Conservation (phyloP, 2,113 vertebrate species). For the Serilophus lunatus region DNA sequence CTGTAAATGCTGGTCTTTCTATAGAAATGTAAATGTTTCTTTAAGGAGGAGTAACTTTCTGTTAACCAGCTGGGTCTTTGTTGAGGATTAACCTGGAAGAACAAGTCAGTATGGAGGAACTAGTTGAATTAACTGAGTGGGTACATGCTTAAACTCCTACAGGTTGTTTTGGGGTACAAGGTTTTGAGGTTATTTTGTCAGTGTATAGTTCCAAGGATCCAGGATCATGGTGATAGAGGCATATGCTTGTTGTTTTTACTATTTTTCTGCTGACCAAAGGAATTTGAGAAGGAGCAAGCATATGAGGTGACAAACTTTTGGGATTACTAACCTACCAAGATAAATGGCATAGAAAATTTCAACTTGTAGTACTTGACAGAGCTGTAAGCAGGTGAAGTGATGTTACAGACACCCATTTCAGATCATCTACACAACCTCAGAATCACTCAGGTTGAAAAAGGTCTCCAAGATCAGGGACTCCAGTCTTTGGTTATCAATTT, state of each 20-base stretch:
- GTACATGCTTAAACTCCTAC: background rate
- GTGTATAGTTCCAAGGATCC: background rate
- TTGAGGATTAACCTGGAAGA: background rate
- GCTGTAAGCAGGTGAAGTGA: background rate
- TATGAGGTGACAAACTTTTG: background rate
- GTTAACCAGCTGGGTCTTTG: background rate
- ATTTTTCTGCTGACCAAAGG: background rate
- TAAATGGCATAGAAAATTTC: background rate
- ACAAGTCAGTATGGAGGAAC: conserved; percentile 14
- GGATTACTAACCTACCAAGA: background rate
- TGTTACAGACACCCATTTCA: background rate
- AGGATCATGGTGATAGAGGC: background rate
- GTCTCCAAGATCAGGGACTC: background rate
- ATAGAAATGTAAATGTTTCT: conserved; percentile 14
- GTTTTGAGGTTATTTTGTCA: background rate
- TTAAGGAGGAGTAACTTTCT: conserved; percentile 4
- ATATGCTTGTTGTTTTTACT: background rate
- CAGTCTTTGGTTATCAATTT: background rate
- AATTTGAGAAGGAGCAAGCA: background rate
- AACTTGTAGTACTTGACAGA: background rate
- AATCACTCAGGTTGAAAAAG: background rate
- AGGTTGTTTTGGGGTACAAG: background rate
- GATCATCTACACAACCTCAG: background rate
- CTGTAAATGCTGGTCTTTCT: background rate
- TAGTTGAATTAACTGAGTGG: background rate